A percentile compares a stretch with the other conserved stretches of the same genome.
These are phyloP conservation scores for Coreoperca whiteheadi DNA, from an alignment of 2,113 vertebrate species.

Conservation along the genomic window DNA sequence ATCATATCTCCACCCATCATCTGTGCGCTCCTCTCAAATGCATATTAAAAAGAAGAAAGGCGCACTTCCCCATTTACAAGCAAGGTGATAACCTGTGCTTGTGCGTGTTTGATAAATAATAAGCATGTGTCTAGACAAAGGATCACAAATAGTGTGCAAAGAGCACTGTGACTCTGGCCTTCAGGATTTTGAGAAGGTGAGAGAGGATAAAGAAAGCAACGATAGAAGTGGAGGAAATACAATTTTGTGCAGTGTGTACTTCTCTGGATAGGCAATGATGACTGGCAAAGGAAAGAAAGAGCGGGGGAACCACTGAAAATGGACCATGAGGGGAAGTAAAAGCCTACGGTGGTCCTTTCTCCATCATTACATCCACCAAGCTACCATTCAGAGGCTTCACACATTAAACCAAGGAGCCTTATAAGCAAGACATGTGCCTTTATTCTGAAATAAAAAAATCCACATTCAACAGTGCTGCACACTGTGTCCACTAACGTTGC, in stretches of 20 bases:
- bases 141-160: constrained; percentile 1
- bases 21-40: background rate
- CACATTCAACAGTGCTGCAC: constrained; percentile 1
- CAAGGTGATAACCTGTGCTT: background rate
- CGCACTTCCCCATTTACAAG: constrained; percentile 7
- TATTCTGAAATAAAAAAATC: constrained; percentile 25
- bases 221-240: constrained; percentile 20
- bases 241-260: constrained; percentile 36
- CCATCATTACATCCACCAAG: background rate
- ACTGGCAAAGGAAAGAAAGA: constrained; percentile 27
- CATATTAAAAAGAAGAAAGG: background rate
- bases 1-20: background rate
- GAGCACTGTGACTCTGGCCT: constrained; percentile 7
- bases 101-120: constrained; percentile 6
- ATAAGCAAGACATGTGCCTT: background rate
- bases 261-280: constrained; percentile 41
- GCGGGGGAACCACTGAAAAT: constrained; percentile 24
- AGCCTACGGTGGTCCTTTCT: background rate
- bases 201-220: background rate
- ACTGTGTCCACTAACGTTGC: too few relatives aligned
- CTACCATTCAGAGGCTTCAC: constrained; percentile 31
- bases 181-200: constrained; percentile 32
- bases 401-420: constrained; percentile 6
- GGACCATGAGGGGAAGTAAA: constrained; percentile 5
- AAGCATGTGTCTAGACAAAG: constrained; percentile 17